A percentile compares a stretch with the other conserved stretches of the same genome.
phyloP scores from a whole-genome alignment of 2,797 vertebrate genomes.

The Sternarchorhynchus goeldii region DNA sequence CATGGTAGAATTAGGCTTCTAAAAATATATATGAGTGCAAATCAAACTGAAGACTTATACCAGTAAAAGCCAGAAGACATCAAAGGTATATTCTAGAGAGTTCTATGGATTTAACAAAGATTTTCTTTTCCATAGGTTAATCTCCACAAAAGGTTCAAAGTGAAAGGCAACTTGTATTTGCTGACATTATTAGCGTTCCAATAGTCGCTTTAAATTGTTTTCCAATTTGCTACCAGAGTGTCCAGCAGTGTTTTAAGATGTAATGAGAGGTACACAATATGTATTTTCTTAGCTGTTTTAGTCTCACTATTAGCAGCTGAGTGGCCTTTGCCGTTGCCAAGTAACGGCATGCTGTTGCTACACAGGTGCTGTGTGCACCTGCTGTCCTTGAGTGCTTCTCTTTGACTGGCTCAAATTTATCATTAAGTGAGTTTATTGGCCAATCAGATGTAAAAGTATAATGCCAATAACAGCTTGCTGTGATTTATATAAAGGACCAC shows the following conservation, averaged over 20 bases:
- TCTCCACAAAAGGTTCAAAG: constrained; percentile 6
- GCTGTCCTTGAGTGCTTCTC: constrained; percentile 46
- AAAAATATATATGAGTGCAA: constrained; percentile 41
- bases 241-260: neutral
- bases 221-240: neutral
- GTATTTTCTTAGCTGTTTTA: constrained; percentile 40
- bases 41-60: constrained; percentile 24
- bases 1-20: constrained; percentile 40
- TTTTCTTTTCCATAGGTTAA: constrained; percentile 21
- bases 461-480: constrained; percentile 38
- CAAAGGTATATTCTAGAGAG: constrained; percentile 43
- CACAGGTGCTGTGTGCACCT: constrained; percentile 57
- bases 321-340: constrained; percentile 49
- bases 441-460: constrained; percentile 35
- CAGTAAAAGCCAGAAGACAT: constrained; percentile 38
- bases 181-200: neutral
- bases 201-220: neutral
- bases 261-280: constrained; percentile 13
- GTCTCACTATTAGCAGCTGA: constrained; percentile 27
- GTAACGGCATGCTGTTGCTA: constrained; percentile 49
- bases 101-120: constrained; percentile 33
- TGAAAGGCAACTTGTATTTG: neutral
- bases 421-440: constrained; percentile 35
- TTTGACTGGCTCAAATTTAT: constrained; percentile 51
- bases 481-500: constrained; percentile 14